Percentiles rank a stretch among this genome's conserved stretches.
Conservation (phyloP, 2,113 vertebrate species). For the Caloenas nicobarica region DNA sequence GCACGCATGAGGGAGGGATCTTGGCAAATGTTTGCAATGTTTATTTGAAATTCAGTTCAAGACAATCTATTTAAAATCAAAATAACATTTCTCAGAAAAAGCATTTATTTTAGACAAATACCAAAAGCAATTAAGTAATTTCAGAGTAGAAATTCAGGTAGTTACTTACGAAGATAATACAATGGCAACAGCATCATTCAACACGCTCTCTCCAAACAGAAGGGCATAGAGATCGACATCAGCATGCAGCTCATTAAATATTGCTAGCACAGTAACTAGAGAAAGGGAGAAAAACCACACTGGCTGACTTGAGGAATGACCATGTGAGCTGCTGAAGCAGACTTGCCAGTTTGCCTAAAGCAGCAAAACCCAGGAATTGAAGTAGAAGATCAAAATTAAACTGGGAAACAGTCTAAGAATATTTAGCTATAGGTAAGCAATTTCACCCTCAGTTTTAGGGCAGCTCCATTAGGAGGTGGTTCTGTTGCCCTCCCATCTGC, state of each 20-base stretch:
- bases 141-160: not conserved
- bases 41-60: not conserved
- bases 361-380: not conserved
- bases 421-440: not conserved
- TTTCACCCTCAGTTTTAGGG: not conserved
- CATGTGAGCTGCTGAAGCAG: not conserved
- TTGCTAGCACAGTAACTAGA: conserved; percentile 93
- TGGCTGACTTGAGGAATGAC: not conserved
- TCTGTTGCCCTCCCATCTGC: not conserved
- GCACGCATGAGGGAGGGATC: not conserved
- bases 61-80: not conserved
- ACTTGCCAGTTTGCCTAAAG: not conserved
- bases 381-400: not conserved
- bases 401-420: not conserved
- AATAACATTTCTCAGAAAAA: not conserved
- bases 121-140: not conserved
- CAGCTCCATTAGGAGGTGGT: not conserved
- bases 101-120: not conserved
- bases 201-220: conserved; percentile 96
- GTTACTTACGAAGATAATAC: conserved; percentile 94
- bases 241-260: conserved; percentile 95
- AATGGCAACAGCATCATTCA: conserved; percentile 97
- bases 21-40: not conserved
- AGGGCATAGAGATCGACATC: conserved; percentile 98
- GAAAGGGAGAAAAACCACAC: not conserved